Conservation (phyloP, 1,140 invertebrate species). For the Zaprionus ghesquierei region DNA sequence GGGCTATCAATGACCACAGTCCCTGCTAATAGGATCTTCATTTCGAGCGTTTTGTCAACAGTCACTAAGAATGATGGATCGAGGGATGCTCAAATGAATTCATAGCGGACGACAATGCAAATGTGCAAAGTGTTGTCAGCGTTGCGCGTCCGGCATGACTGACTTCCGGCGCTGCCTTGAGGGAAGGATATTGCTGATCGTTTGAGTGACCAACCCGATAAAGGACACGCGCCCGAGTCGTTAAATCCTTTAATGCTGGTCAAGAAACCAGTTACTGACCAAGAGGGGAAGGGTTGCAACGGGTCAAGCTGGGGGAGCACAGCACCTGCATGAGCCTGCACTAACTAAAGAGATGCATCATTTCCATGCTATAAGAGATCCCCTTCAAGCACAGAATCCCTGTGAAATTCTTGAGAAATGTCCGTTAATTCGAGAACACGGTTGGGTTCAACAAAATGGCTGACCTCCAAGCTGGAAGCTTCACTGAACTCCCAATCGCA, state of each 20-base stretch:
- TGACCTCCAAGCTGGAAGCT: slow-evolving; percentile 51
- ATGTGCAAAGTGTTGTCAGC: slow-evolving; percentile 46
- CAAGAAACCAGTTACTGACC: slow-evolving; percentile 59
- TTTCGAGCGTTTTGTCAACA: slow-evolving; percentile 42
- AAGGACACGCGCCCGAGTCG: slow-evolving; percentile 58
- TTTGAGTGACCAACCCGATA: slow-evolving; percentile 45
- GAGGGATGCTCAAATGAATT: slow-evolving; percentile 30
- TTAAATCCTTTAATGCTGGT: slow-evolving; percentile 47
- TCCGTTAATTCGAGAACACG: slow-evolving; percentile 73
- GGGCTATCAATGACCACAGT: slow-evolving; percentile 25
- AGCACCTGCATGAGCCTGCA: slow-evolving; percentile 43
- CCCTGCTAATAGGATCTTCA: slow-evolving; percentile 27
- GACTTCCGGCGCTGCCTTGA: background rate
- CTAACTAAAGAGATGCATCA: background rate
- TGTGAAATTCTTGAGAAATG: slow-evolving; percentile 62
- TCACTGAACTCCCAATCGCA: slow-evolving; percentile 15
- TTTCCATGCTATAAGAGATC: background rate
- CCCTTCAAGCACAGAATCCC: background rate
- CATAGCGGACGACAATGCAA: slow-evolving; percentile 53
- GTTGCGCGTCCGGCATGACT: background rate
- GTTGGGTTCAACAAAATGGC: slow-evolving; percentile 64
- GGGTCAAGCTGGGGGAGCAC: slow-evolving; percentile 44
- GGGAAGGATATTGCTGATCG: slow-evolving; percentile 24
- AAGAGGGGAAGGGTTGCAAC: slow-evolving; percentile 35
- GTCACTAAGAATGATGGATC: slow-evolving; percentile 22